Evolutionary conservation across 2,797 vertebrate genomes (phyloP).

Genomic region (Choloepus didactylus): DNA sequence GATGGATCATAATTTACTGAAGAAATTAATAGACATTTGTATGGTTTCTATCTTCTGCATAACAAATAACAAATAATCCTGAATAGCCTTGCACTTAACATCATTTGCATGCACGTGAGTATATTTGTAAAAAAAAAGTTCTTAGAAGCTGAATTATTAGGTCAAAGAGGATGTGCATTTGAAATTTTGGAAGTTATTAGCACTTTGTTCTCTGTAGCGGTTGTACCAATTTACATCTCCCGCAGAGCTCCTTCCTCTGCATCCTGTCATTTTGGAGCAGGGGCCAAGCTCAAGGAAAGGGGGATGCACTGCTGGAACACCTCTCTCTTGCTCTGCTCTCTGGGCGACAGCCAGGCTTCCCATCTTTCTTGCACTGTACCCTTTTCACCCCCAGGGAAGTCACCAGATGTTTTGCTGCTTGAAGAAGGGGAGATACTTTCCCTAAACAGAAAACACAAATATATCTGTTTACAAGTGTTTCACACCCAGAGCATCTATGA

Average conservation of each 20-base stretch:
- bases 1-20: neutral
- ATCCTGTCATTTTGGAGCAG: neutral
- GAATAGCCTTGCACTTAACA: neutral
- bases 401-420: neutral
- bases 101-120: neutral
- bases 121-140: neutral
- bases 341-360: neutral
- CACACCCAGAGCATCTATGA: neutral
- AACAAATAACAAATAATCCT: neutral
- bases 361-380: neutral
- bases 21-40: neutral
- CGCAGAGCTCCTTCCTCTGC: neutral
- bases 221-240: neutral
- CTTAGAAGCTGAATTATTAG: neutral
- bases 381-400: neutral
- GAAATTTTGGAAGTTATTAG: neutral
- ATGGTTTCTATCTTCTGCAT: neutral
- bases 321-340: neutral
- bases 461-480: slow-evolving; percentile 13
- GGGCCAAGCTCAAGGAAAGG: neutral
- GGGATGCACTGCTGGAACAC: neutral
- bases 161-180: neutral
- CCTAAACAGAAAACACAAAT: neutral
- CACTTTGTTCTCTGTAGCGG: neutral
- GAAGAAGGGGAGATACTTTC: neutral